phyloP scores from a whole-genome alignment of 2,113 vertebrate genomes.

The Crotalus tigris region DNA sequence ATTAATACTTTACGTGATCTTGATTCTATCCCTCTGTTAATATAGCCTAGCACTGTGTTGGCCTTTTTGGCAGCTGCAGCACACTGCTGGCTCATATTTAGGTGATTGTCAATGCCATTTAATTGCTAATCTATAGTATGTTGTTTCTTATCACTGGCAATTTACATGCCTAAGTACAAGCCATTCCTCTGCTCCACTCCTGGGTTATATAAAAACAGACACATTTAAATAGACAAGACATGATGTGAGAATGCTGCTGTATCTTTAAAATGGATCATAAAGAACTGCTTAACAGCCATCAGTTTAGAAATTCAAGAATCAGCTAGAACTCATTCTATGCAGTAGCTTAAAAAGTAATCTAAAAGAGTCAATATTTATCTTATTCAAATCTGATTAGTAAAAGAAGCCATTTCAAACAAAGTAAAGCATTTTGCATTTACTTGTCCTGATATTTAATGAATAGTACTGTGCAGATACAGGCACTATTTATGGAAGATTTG shows the following conservation, averaged over 20 bases:
- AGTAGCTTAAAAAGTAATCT: neutral
- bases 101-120: neutral
- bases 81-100: no score
- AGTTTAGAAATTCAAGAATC: slow-evolving; percentile 15
- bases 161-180: neutral
- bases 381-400: neutral
- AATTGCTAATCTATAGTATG: neutral
- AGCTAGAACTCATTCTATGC: slow-evolving; percentile 9
- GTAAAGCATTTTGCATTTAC: slow-evolving; percentile 4
- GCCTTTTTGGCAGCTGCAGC: no score
- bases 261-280: neutral
- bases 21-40: no score
- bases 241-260: neutral
- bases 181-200: neutral
- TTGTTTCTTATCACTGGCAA: neutral
- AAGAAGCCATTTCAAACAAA: neutral
- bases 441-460: neutral
- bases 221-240: neutral
- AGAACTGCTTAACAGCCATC: neutral
- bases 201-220: neutral
- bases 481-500: slow-evolving; percentile 28
- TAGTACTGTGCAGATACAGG: neutral
- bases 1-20: no score
- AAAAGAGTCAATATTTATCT: slow-evolving; percentile 13
- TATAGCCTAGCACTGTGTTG: no score